phyloP scores from a whole-genome alignment of 2,888 invertebrate species.

The Drosophila neonasuta region DNA sequence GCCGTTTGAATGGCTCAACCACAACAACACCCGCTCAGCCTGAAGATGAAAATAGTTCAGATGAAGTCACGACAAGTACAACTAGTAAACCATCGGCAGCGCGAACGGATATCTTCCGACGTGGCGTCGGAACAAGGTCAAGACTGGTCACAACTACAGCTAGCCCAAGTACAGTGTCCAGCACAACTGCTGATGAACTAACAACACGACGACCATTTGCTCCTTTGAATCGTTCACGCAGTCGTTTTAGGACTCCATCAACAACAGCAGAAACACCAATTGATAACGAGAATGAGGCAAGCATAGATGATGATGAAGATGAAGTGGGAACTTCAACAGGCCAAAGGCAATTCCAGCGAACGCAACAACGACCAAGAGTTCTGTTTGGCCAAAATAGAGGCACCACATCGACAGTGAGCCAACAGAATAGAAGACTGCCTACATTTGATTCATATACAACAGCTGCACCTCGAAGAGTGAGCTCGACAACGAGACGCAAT shows the following conservation, averaged over 20 bases:
- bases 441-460: conserved; percentile 32
- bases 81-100: neutral
- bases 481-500: conserved; percentile 46
- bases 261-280: conserved; percentile 11
- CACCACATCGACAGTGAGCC: neutral
- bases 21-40: neutral
- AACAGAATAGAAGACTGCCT: neutral
- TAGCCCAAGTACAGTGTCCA: conserved; percentile 13
- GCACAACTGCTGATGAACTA: conserved; percentile 24
- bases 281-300: conserved; percentile 11
- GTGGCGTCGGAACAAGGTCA: neutral
- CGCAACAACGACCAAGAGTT: conserved; percentile 39
- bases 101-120: neutral
- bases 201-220: conserved; percentile 55
- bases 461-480: conserved; percentile 28
- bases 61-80: neutral
- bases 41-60: neutral
- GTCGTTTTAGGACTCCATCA: conserved; percentile 22
- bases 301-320: conserved; percentile 1
- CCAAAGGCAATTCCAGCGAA: conserved; percentile 10
- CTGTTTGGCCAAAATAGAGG: conserved; percentile 11
- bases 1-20: neutral
- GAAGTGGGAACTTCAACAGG: conserved; percentile 29
- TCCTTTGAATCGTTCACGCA: conserved; percentile 51
- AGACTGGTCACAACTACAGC: conserved; percentile 6